Conservation (phyloP, 2,797 vertebrate genomes). For the Catharus ustulatus region DNA sequence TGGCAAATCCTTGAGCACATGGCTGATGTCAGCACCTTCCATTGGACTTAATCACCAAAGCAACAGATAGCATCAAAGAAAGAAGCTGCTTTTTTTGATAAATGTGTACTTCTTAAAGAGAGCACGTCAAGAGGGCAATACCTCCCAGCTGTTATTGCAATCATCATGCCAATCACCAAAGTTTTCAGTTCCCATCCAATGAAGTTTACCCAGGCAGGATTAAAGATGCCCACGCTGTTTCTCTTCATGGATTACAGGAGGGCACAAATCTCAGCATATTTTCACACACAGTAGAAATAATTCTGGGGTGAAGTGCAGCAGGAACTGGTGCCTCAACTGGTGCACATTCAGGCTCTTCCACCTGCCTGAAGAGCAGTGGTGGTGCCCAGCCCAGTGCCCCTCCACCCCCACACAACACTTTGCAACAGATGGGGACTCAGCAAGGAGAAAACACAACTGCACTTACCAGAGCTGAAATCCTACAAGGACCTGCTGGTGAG, state of each 20-base stretch:
- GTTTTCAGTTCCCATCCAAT: not conserved
- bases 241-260: not conserved
- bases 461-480: slow-evolving; percentile 63
- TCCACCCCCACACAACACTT: accelerated
- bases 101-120: not conserved
- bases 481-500: not conserved
- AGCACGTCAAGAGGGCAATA: not conserved
- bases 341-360: not conserved
- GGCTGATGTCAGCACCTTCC: accelerated
- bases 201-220: not conserved
- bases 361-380: not conserved
- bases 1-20: not conserved
- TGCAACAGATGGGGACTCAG: accelerated
- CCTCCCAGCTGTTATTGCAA: not conserved
- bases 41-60: not conserved
- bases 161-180: not conserved
- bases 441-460: not conserved
- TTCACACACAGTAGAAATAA: not conserved
- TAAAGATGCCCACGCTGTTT: not conserved
- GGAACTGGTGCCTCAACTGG: not conserved
- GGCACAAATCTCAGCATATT: not conserved
- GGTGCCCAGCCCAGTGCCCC: not conserved
- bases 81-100: not conserved
- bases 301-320: not conserved
- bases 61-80: not conserved